Base-by-base conservation (phyloP, 2,888 invertebrate species). In the Seira musarum region DNA sequence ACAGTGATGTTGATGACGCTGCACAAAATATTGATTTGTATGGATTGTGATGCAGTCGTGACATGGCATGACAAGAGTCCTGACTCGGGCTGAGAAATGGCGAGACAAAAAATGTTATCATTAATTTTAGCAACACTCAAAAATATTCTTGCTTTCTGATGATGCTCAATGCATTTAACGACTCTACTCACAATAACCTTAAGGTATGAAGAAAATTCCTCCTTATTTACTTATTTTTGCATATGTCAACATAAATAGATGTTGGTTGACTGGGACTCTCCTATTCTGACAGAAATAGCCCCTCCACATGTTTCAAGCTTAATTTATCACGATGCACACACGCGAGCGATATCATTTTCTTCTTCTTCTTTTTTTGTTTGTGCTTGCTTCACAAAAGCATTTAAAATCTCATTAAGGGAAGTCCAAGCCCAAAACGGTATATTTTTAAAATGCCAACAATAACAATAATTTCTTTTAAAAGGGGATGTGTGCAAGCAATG, bases 221-320 rank as follows among this genome's bases (percentile, higher is more conserved):
- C 6, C 3, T 49, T 77, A 70, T 70, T 77, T 77, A 65, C 70
- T 63, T 49, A 49, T 49, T 70, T 70, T 25, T 61, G 49, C 64
- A 63, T 17, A 70, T 49, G 77, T 78, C 77, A 79, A 63, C 78
- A 72, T 78, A 72, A 72, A 72, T 72, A 78, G 60, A 79, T 78
- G 71, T 71, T 66, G 77, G 77, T 71, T 71, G 77, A 78, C 77
- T 72, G 72, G 49, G 49, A 72, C 72, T 67, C 78, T 79, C 49
- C 49, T 49, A 22, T 67, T 25, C 63, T 71, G 72, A 72, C 78
- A 72, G 66, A 79, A 72, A 70, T 77, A 64, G 70, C 77, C 77
- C 70, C 66, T 74, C 66, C 40, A 21, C 57, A 35, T 64, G 40
- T 67, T 74, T 40, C 24, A 19, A n/a, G 60, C 13, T 67, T 49